phyloP scores from a whole-genome alignment of 1,140 invertebrate genomes.

The Notospermus geniculatus region DNA sequence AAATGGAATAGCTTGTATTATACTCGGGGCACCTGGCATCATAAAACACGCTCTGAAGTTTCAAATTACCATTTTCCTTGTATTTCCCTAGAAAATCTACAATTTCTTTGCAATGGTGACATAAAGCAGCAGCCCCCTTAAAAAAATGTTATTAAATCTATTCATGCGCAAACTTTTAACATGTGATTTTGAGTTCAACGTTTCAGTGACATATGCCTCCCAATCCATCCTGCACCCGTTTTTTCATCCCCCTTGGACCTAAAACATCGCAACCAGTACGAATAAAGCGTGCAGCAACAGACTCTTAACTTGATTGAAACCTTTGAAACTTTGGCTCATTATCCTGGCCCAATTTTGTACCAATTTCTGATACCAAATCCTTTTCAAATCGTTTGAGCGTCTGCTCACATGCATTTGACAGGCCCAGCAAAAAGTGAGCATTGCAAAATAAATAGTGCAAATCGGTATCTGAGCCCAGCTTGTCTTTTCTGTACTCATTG shows the following conservation, averaged over 20 bases:
- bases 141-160: slow-evolving; percentile 25
- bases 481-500: no score
- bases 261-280: slow-evolving; percentile 14
- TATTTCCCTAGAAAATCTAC: slow-evolving; percentile 16
- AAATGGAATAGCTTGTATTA: no score
- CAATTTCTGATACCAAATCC: no score
- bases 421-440: no score
- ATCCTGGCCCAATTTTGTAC: no score
- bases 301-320: background rate
- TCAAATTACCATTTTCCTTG: slow-evolving; percentile 15
- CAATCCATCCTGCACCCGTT: slow-evolving; percentile 20
- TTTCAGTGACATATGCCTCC: slow-evolving; percentile 15
- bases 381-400: no score
- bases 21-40: slow-evolving; percentile 11
- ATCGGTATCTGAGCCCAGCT: no score
- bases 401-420: no score
- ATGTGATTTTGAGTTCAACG: slow-evolving; percentile 3
- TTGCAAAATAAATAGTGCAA: no score
- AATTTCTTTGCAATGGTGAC: slow-evolving; percentile 15
- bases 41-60: slow-evolving; percentile 17
- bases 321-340: no score
- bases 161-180: slow-evolving; percentile 20
- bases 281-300: slow-evolving; percentile 11
- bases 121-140: slow-evolving; percentile 16
- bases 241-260: slow-evolving; percentile 26